phyloP scores from a whole-genome alignment of 2,888 invertebrate genomes.

The Carcina quercana region DNA sequence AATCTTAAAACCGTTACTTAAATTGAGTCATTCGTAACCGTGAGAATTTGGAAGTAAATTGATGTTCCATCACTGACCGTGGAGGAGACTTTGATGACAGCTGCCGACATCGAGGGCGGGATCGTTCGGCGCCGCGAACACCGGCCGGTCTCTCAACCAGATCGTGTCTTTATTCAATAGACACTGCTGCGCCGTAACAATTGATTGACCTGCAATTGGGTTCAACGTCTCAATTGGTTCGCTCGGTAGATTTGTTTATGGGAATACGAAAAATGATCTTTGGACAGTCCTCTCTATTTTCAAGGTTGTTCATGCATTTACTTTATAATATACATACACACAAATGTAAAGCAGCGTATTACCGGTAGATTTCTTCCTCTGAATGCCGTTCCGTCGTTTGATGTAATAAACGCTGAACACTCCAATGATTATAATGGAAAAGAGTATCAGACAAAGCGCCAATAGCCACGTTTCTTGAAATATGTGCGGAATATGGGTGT shows the following conservation, averaged over 20 bases:
- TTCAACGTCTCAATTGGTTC: conserved; percentile 55
- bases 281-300: no score
- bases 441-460: conserved; percentile 53
- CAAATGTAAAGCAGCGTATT: no score
- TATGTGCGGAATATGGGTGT: conserved; percentile 55
- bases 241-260: no score
- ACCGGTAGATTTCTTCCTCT: conserved; percentile 64
- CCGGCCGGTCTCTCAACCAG: conserved; percentile 62
- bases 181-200: conserved; percentile 67
- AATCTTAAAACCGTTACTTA: conserved; percentile 9
- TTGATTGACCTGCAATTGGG: conserved; percentile 63
- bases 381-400: conserved; percentile 52
- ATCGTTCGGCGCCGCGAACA: conserved; percentile 55
- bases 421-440: conserved; percentile 56
- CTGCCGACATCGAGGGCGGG: conserved; percentile 50
- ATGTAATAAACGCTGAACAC: conserved; percentile 61
- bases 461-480: conserved; percentile 65
- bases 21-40: background rate
- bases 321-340: no score
- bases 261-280: no score
- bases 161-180: conserved; percentile 70
- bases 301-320: no score
- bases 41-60: background rate
- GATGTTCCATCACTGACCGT: conserved; percentile 38
- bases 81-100: conserved; percentile 64